A percentile compares a stretch with the other conserved stretches of the same genome.
These are phyloP conservation scores for Chionodraco myersi DNA, from an alignment of 2,113 vertebrate genomes.

Conservation along the genomic window DNA sequence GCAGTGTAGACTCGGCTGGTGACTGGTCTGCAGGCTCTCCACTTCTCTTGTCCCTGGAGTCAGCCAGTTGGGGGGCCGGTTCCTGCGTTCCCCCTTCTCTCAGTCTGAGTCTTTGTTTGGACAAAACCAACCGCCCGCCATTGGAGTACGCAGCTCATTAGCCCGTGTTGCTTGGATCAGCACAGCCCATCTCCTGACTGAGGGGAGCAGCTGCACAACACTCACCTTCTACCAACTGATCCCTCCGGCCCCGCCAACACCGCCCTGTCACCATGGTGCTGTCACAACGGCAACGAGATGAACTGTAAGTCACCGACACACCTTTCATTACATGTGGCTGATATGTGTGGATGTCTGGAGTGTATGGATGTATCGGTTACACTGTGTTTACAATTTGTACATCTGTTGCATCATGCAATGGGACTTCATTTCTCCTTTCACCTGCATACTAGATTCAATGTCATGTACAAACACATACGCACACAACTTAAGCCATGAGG, in stretches of 20 bases:
- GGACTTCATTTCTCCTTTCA: not conserved
- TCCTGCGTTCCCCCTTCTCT: constrained; percentile 76
- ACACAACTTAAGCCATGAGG: not conserved
- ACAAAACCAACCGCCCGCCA: constrained; percentile 42
- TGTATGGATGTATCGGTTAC: not conserved
- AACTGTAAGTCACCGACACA: constrained; percentile 89
- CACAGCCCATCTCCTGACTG: constrained; percentile 82
- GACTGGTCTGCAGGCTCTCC: constrained; percentile 87
- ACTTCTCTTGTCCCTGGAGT: constrained; percentile 78
- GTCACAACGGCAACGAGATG: constrained; percentile 99
- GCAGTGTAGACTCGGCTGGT: constrained; percentile 90
- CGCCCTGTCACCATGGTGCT: constrained; percentile 92
- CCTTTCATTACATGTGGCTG: not conserved
- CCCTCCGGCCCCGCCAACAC: constrained; percentile 78
- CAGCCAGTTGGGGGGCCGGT: constrained; percentile 69
- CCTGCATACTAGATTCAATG: not conserved
- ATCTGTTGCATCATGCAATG: constrained; percentile 5
- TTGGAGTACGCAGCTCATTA: constrained; percentile 57
- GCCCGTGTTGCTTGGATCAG: constrained; percentile 63
- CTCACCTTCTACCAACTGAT: constrained; percentile 57
- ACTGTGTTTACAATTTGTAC: not conserved
- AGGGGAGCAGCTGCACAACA: constrained; percentile 85
- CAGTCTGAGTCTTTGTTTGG: constrained; percentile 73
- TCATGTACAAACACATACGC: not conserved
- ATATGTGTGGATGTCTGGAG: not conserved